Conservation (phyloP, 2,113 vertebrate species). For the Corythaixoides concolor region DNA sequence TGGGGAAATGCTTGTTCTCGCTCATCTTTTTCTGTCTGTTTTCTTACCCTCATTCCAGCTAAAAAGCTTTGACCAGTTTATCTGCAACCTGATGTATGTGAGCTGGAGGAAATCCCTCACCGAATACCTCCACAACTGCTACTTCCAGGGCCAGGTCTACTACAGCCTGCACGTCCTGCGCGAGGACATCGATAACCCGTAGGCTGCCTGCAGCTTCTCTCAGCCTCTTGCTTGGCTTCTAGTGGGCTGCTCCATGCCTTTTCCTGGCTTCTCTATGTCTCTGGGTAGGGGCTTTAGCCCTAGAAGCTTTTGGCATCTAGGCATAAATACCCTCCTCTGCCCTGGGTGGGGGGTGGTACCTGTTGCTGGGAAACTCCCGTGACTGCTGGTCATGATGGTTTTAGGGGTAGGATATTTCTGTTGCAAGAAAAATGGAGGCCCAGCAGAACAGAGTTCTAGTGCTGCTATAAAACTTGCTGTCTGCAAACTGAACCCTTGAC, state of each 20-base stretch:
- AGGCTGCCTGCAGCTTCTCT: constrained; percentile 49
- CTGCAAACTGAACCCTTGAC: neutral
- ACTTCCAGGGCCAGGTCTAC: constrained; percentile 90
- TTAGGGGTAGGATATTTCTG: neutral
- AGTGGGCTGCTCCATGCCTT: neutral
- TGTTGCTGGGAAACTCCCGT: neutral
- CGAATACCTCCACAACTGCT: constrained; percentile 86
- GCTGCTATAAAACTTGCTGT: neutral
- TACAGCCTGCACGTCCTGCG: constrained; percentile 89
- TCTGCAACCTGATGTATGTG: constrained; percentile 90
- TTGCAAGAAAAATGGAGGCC: neutral
- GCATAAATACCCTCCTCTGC: neutral
- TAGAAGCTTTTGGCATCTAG: neutral
- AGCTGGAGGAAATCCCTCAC: constrained; percentile 92
- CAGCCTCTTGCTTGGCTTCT: constrained; percentile 6
- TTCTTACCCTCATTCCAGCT: constrained; percentile 73
- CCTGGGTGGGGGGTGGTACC: neutral
- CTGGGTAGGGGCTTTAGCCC: neutral
- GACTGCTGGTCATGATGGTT: neutral
- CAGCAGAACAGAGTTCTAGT: neutral
- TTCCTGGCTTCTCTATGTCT: neutral
- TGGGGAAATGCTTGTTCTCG: neutral
- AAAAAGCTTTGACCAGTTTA: constrained; percentile 93
- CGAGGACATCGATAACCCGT: constrained; percentile 95
- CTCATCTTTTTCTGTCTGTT: neutral